Evolutionary conservation across 2,888 invertebrate species (phyloP).

Genomic region (Epistrophe grossulariae): DNA sequence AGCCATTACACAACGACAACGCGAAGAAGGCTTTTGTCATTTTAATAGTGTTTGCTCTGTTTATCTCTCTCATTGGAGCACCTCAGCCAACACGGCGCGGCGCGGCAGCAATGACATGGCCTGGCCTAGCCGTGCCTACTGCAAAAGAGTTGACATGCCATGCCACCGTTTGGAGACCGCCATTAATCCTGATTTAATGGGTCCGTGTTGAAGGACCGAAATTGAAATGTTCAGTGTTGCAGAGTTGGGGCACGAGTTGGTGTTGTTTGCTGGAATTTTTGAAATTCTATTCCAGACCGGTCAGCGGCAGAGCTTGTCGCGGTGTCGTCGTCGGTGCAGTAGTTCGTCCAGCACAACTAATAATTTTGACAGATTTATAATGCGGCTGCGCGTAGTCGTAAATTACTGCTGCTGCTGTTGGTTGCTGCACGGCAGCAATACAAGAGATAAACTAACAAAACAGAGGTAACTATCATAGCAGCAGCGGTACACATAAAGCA

Average conservation of each 20-base stretch:
- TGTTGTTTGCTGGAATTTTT: conserved; percentile 59
- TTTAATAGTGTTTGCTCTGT: conserved; percentile 62
- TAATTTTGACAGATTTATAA: conserved; percentile 73
- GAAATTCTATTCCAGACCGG: conserved; percentile 64
- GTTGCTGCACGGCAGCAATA: conserved; percentile 25
- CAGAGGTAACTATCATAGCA: conserved; percentile 1
- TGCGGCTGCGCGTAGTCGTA: conserved; percentile 64
- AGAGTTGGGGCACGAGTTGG: background rate
- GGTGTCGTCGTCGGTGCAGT: conserved; percentile 4
- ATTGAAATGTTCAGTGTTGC: conserved; percentile 64
- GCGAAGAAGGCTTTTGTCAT: conserved; percentile 72
- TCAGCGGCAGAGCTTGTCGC: conserved; percentile 5
- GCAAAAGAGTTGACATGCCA: conserved; percentile 48
- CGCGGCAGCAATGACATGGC: background rate
- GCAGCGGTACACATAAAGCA: conserved; percentile 46
- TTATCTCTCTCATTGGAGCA: conserved; percentile 39
- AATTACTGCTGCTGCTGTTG: conserved; percentile 35
- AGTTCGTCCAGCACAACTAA: conserved; percentile 59
- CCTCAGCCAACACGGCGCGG: conserved; percentile 16
- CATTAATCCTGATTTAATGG: conserved; percentile 71
- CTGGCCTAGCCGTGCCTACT: conserved; percentile 5
- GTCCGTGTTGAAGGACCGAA: conserved; percentile 67
- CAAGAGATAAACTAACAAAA: conserved; percentile 32
- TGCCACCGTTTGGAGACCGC: conserved; percentile 64
- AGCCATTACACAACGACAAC: conserved; percentile 59